These are phyloP conservation scores for Pantala flavescens DNA, from an alignment of 1,140 invertebrate species.

Conservation along the genomic window DNA sequence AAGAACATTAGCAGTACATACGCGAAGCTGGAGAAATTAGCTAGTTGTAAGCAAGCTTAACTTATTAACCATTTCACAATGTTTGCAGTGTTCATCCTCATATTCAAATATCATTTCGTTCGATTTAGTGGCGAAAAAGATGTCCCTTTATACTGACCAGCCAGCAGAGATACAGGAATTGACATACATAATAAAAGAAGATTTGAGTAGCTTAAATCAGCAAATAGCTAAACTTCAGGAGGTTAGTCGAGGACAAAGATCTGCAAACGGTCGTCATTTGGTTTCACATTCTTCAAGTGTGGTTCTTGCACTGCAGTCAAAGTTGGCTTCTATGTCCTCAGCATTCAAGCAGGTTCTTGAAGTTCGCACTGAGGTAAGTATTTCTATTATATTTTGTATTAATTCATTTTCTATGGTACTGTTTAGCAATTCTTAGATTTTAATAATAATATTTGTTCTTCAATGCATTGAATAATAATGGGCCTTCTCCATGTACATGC, in stretches of 20 bases:
- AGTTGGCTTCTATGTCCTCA: conserved; percentile 91
- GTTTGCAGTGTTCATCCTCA: conserved; percentile 14
- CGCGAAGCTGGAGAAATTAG: conserved; percentile 92
- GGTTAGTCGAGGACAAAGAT: conserved; percentile 57
- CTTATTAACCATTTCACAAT: not conserved
- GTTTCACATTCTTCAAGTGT: conserved; percentile 94
- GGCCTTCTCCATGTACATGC: no score
- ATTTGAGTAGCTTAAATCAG: conserved; percentile 87
- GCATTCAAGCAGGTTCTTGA: conserved; percentile 92
- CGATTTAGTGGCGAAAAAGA: conserved; percentile 85
- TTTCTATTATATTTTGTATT: not conserved
- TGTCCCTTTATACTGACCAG: conserved; percentile 93
- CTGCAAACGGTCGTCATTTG: conserved; percentile 63
- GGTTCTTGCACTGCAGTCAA: conserved; percentile 86
- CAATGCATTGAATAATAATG: not conserved
- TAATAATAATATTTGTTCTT: not conserved
- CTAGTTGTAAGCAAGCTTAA: conserved; percentile 62
- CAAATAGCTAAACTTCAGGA: conserved; percentile 85
- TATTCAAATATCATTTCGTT: conserved; percentile 21
- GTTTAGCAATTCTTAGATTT: conserved; percentile 16
- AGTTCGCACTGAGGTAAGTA: conserved; percentile 66
- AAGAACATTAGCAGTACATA: conserved; percentile 93
- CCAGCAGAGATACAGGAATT: conserved; percentile 94
- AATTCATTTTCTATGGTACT: conserved; percentile 14
- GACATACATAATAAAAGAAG: conserved; percentile 95